A percentile compares a stretch with the other conserved stretches of the same genome.
phyloP scores from a whole-genome alignment of 2,888 invertebrate genomes.

The Minunthozetes semirufus region DNA sequence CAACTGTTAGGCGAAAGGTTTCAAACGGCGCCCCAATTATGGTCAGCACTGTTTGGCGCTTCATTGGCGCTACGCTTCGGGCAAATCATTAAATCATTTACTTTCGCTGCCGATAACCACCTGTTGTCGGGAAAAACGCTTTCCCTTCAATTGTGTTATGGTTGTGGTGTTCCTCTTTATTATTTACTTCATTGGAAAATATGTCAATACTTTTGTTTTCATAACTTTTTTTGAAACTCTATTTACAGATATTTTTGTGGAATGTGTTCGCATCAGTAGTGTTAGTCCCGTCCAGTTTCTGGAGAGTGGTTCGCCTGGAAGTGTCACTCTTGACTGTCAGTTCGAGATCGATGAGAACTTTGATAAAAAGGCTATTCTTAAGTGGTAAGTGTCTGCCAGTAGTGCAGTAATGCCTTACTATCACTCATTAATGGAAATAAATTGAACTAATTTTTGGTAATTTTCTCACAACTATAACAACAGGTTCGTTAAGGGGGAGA shows the following conservation, averaged over 20 bases:
- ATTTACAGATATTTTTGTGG: conserved; percentile 8
- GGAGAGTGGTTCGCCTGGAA: conserved; percentile 32
- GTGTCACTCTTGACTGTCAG: conserved; percentile 42
- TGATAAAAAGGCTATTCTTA: conserved; percentile 40
- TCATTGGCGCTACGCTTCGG: background rate
- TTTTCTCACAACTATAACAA: background rate
- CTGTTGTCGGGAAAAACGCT: conserved; percentile 17
- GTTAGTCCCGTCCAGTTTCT: conserved; percentile 27
- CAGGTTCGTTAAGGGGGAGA: conserved; percentile 41
- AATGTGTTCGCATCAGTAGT: conserved; percentile 32
- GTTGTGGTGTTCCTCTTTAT: background rate
- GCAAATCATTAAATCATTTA: conserved; percentile 1
- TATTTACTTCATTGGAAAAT: background rate
- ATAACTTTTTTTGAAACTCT: conserved; percentile 12
- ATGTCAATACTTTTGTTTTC: conserved; percentile 1
- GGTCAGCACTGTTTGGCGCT: conserved; percentile 18
- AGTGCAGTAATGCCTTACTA: background rate
- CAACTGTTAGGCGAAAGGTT: background rate
- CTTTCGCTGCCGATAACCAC: conserved; percentile 29
- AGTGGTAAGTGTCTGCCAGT: conserved; percentile 37
- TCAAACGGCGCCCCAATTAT: conserved; percentile 2
- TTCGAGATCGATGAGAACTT: conserved; percentile 38
- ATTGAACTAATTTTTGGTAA: background rate
- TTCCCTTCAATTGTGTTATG: background rate
- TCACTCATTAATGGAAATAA: background rate